Evolutionary conservation across 2,113 vertebrate species (phyloP).

Genomic region (Irena cyanogastra): DNA sequence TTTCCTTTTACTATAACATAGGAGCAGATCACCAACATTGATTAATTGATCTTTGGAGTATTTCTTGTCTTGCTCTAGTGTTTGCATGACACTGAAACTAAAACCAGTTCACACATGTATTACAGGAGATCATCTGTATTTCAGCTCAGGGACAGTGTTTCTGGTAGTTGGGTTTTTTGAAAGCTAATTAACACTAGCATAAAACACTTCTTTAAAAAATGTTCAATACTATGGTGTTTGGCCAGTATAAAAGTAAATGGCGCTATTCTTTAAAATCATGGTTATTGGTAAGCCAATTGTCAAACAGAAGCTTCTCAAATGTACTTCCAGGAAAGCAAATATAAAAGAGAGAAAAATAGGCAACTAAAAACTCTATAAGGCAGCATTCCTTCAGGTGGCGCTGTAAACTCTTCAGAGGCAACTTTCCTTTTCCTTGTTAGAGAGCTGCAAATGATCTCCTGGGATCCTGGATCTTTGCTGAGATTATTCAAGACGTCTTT

Average conservation of each 20-base stretch:
- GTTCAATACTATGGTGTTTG: neutral
- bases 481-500: neutral
- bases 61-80: neutral
- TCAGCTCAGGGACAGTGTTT: neutral
- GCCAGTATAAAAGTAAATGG: neutral
- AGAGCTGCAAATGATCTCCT: neutral
- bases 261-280: neutral
- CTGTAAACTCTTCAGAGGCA: neutral
- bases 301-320: neutral
- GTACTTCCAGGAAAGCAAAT: neutral
- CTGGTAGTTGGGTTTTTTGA: neutral
- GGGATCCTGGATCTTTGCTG: neutral
- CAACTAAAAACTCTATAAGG: neutral
- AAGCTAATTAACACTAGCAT: neutral
- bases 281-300: neutral
- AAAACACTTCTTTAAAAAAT: neutral
- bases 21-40: neutral
- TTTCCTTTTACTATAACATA: neutral
- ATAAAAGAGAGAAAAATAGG: neutral
- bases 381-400: neutral
- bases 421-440: neutral
- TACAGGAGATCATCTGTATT: neutral
- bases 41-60: neutral
- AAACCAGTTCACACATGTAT: neutral
- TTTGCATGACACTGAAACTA: neutral